Evolutionary conservation across 2,113 vertebrate species (phyloP).

Genomic region (Zosterops borbonicus): DNA sequence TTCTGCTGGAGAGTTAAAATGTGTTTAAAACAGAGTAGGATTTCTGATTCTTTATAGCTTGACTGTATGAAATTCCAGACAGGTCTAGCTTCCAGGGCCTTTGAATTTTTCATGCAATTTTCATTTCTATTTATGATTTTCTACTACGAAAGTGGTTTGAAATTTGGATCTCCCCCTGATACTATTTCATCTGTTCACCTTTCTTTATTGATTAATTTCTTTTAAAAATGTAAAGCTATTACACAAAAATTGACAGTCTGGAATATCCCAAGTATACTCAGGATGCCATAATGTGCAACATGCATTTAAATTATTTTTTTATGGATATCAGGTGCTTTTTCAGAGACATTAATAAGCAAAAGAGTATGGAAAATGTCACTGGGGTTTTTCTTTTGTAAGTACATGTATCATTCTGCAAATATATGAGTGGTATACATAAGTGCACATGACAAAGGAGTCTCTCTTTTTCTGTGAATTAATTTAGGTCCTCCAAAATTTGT

Average conservation of each 20-base stretch:
- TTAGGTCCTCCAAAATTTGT: background rate
- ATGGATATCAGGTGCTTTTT: background rate
- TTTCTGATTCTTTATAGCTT: background rate
- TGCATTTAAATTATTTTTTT: background rate
- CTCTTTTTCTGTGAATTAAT: background rate
- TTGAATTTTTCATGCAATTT: slow-evolving; percentile 42
- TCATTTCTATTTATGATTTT: slow-evolving; percentile 10
- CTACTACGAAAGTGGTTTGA: background rate
- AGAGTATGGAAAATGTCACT: background rate
- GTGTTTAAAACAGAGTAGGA: background rate
- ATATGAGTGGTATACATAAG: background rate
- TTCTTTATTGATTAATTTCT: background rate
- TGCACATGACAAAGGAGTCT: background rate
- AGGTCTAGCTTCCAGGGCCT: background rate
- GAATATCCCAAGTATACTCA: background rate
- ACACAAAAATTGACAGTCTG: background rate
- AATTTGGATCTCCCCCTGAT: background rate
- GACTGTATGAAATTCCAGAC: background rate
- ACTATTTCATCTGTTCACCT: background rate
- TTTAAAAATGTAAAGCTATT: background rate
- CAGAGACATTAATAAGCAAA: background rate
- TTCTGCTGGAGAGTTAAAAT: background rate
- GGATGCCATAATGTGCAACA: background rate
- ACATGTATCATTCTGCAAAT: background rate
- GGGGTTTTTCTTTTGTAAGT: background rate